A percentile compares a stretch with the other conserved stretches of the same genome.
Evolutionary conservation across 1,140 invertebrate genomes (phyloP).

Genomic region (Calosoma granatense): DNA sequence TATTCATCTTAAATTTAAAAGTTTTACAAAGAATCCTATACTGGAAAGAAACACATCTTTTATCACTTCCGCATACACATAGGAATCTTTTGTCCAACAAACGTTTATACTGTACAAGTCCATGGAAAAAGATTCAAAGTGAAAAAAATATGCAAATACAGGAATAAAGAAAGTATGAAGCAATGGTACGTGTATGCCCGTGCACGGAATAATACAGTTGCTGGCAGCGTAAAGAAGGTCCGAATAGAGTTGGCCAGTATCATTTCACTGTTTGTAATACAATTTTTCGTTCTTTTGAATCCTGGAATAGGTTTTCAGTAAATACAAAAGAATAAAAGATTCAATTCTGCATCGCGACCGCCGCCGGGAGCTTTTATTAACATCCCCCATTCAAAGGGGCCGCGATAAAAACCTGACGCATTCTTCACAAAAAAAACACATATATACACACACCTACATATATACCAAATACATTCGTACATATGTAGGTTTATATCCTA

Average conservation of each 20-base stretch:
- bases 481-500: not conserved
- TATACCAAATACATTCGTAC: not conserved
- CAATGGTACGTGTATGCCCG: too few species aligned
- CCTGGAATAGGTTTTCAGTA: slow-evolving; percentile 5
- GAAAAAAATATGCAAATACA: too few species aligned
- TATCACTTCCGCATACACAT: too few species aligned
- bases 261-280: slow-evolving; percentile 9
- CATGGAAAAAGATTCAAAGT: too few species aligned
- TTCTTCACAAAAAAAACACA: slow-evolving; percentile 1
- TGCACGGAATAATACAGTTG: too few species aligned
- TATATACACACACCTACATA: not conserved
- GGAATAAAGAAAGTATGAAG: too few species aligned
- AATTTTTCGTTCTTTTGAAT: slow-evolving; percentile 8
- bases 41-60: too few species aligned
- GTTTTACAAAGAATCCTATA: too few species aligned
- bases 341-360: slow-evolving; percentile 6
- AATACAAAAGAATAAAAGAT: slow-evolving; percentile 9
- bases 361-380: slow-evolving; percentile 2
- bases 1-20: too few species aligned
- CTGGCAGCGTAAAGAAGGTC: slow-evolving; percentile 1
- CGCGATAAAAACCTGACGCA: slow-evolving; percentile 8
- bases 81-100: too few species aligned
- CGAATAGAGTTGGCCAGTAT: slow-evolving; percentile 8
- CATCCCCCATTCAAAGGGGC: slow-evolving; percentile 3
- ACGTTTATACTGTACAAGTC: too few species aligned